These are phyloP conservation scores for Phasia obesa DNA, from an alignment of 2,888 invertebrate genomes.

Conservation along the genomic window DNA sequence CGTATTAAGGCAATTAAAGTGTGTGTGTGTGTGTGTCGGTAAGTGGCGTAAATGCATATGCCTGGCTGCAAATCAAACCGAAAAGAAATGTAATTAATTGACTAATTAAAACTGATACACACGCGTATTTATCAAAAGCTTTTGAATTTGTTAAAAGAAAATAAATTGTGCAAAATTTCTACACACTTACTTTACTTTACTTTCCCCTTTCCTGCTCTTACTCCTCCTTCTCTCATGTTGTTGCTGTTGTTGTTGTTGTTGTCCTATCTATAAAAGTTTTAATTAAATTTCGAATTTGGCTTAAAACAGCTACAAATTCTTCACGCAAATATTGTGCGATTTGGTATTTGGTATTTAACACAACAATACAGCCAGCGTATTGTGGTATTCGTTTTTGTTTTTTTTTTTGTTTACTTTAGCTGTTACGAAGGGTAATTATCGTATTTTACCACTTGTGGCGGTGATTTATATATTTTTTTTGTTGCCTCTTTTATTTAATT, in stretches of 20 bases:
- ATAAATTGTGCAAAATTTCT: conserved; percentile 37
- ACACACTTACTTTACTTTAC: not conserved
- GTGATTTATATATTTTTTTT: conserved; percentile 61
- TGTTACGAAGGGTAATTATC: conserved; percentile 66
- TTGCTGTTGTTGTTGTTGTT: not conserved
- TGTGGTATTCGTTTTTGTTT: conserved; percentile 24
- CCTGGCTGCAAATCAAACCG: conserved; percentile 7
- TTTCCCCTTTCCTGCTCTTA: too few species aligned
- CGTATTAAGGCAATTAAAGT: too few species aligned
- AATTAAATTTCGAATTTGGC: conserved; percentile 31
- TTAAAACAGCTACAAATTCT: conserved; percentile 29
- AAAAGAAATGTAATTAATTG: conserved; percentile 66
- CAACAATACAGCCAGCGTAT: conserved; percentile 26
- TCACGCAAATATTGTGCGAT: conserved; percentile 40
- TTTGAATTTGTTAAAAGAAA: conserved; percentile 35
- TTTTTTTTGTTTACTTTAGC: not conserved
- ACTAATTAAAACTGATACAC: conserved; percentile 64
- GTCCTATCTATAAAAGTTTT: not conserved
- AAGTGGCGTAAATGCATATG: not conserved
- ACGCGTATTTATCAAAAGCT: conserved; percentile 55
- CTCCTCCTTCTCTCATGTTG: too few species aligned
- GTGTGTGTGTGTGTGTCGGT: not conserved
- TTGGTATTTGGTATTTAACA: conserved; percentile 44
- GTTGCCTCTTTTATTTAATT: too few species aligned
- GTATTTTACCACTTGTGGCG: conserved; percentile 70